Base-by-base conservation (phyloP, 2,797 vertebrate genomes). In the Pyrocephalus nanus region DNA sequence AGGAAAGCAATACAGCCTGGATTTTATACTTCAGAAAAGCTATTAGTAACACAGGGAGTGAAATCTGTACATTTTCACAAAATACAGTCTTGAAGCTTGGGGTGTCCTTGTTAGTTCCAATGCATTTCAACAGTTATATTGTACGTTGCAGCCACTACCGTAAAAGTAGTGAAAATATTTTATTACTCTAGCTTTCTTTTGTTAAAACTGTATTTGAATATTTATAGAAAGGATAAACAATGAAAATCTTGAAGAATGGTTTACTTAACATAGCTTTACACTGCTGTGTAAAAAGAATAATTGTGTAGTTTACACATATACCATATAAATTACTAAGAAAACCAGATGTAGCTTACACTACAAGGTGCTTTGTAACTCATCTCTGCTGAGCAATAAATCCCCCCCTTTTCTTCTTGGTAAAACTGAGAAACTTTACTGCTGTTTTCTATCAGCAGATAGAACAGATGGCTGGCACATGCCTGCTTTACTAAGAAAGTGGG, bases 391-490 rank as follows among this genome's bases (percentile, higher is more conserved):
- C 97, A 97, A 97, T 98, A 98, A 98, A 98, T 97, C 76, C 77
- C 93, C 73, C 26, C 18, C 43, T 96, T 88, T 94, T 96, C 92
- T 97, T 97, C 97, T 98, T 98, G 97, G 98, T 97, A 97, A 97
- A 98, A 97, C 97, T 90, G 97, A 98, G 98, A 97, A 97, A 97
- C 95, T 96, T 95, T 98, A 98, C 97, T 98, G 98, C 98, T 98
- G 98, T 98, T 98, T 98, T 98, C 98, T 97, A 98, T 98, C 98
- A 98, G 95, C 97, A 97, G 97, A 98, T 98, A 96, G 96, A 98
- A 98, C 98, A 99, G 98, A 98, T 99, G 98, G 98, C 97, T 98
- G 98, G 98, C 98, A 99, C 97, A 98, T 98, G 98, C 98, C 95
- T 98, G 97, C 94, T 97, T 94, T 92, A 91, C 97, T 98, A 97